Evolutionary conservation across 2,113 vertebrate genomes (phyloP).

Genomic region (Coregonus clupeaformis): DNA sequence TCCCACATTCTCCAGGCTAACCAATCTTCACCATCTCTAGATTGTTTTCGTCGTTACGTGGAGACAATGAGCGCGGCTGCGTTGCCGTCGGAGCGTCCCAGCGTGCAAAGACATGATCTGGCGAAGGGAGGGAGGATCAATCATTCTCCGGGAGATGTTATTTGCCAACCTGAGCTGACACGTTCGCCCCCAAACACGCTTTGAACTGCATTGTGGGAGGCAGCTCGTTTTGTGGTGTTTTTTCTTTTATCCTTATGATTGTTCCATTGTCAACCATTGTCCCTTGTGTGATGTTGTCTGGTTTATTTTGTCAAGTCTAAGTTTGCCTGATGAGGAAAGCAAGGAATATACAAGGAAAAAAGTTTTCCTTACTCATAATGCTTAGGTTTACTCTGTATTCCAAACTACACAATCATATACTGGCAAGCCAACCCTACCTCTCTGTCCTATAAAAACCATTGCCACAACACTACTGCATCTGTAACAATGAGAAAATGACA

Average conservation of each 20-base stretch:
- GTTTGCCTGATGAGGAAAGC: not conserved
- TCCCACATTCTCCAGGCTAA: slow-evolving; percentile 14
- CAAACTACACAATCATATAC: too few relatives aligned
- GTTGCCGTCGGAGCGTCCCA: slow-evolving; percentile 17
- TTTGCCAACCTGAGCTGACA: slow-evolving; percentile 54
- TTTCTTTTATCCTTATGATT: slow-evolving; percentile 28
- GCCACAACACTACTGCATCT: too few relatives aligned
- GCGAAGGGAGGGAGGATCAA: slow-evolving; percentile 50
- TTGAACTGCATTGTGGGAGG: slow-evolving; percentile 64
- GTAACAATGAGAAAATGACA: too few relatives aligned
- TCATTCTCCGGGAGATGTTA: slow-evolving; percentile 17
- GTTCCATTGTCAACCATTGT: slow-evolving; percentile 11
- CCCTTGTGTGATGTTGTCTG: too few relatives aligned
- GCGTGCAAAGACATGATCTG: slow-evolving; percentile 58
- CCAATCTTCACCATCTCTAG: slow-evolving; percentile 11
- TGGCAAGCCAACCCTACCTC: too few relatives aligned
- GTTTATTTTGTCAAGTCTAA: not conserved
- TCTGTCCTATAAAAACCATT: too few relatives aligned
- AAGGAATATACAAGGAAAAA: not conserved
- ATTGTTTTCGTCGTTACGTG: not conserved
- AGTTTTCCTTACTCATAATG: too few relatives aligned
- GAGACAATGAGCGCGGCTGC: slow-evolving; percentile 16
- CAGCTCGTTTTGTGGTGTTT: not conserved
- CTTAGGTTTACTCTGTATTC: too few relatives aligned
- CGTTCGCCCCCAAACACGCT: slow-evolving; percentile 27